phyloP scores from a whole-genome alignment of 2,113 vertebrate genomes.

The Malurus elegans region DNA sequence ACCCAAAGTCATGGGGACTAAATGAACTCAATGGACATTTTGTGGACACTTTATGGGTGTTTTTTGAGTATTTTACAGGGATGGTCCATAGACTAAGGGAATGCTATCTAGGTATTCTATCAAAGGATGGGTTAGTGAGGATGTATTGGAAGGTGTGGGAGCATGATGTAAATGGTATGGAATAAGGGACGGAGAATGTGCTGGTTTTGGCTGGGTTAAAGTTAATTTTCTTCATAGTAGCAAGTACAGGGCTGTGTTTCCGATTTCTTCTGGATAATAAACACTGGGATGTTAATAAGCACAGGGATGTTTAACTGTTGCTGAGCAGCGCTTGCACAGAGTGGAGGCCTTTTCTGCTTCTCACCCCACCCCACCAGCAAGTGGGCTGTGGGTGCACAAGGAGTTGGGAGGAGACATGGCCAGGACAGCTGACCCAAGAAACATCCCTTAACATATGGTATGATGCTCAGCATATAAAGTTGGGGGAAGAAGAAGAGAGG shows the following conservation, averaged over 20 bases:
- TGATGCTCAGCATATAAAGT: background rate
- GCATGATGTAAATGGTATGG: background rate
- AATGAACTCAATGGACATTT: background rate
- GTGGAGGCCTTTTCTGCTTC: background rate
- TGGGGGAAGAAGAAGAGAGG: background rate
- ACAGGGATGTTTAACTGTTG: background rate
- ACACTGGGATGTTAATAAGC: too few species aligned
- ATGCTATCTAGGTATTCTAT: background rate
- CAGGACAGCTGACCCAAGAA: background rate
- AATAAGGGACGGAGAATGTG: background rate
- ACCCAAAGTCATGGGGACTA: background rate
- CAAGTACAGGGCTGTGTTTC: background rate
- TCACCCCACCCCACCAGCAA: background rate
- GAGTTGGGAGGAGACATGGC: background rate
- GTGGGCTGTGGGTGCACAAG: background rate
- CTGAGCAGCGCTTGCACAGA: background rate
- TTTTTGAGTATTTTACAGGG: background rate
- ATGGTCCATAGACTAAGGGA: background rate
- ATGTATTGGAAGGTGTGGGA: background rate
- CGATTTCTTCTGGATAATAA: background rate
- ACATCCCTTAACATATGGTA: background rate
- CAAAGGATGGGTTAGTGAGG: background rate
- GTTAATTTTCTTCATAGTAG: background rate
- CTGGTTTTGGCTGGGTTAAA: background rate
- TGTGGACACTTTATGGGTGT: background rate